Evolutionary conservation across 2,113 vertebrate genomes (phyloP).

Genomic region (Halcyon senegalensis): DNA sequence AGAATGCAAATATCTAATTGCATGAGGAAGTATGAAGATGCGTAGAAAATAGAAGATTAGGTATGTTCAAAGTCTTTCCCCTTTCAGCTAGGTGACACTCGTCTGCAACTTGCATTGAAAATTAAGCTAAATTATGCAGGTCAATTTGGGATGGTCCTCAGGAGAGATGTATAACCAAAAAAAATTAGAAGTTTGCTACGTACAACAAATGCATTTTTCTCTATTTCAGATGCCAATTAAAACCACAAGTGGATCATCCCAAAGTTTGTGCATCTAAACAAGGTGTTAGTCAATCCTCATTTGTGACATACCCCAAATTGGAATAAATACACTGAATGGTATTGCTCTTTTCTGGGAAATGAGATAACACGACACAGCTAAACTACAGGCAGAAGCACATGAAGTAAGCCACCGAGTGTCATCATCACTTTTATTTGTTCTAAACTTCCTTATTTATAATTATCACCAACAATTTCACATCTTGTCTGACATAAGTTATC

Average conservation of each 20-base stretch:
- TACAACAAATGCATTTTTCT: background rate
- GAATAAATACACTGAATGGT: background rate
- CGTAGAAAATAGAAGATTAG: background rate
- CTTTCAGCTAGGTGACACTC: constrained; percentile 36
- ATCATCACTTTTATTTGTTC: background rate
- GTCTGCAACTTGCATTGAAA: background rate
- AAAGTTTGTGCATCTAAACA: background rate
- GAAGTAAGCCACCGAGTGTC: background rate
- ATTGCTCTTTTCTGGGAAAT: background rate
- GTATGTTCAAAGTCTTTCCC: background rate
- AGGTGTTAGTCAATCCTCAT: background rate
- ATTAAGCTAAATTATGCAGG: background rate
- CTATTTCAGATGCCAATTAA: background rate
- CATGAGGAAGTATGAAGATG: background rate
- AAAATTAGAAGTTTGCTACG: background rate
- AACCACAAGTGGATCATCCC: background rate
- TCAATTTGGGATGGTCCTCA: background rate
- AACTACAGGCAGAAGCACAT: background rate
- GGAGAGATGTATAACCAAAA: background rate
- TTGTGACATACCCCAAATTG: background rate
- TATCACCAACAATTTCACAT: background rate
- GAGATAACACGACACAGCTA: background rate
- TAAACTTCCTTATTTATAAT: background rate
- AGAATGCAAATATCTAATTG: background rate
- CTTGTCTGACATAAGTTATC: background rate